Conservation (phyloP, 2,888 invertebrate genomes). For the Drosophila mayaguana region DNA sequence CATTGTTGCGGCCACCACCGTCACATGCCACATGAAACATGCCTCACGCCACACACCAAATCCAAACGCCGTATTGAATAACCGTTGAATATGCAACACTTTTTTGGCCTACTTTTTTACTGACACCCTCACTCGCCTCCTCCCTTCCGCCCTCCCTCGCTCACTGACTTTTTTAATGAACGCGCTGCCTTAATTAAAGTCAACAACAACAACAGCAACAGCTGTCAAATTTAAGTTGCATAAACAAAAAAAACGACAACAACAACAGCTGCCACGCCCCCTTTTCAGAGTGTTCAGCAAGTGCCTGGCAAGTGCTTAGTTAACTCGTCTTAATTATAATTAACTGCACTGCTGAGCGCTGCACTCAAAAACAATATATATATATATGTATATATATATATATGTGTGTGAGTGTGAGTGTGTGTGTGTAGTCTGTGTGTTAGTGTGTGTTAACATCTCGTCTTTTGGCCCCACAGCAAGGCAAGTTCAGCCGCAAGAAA, state of each 20-base stretch:
- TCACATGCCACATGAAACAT: slow-evolving; percentile 8
- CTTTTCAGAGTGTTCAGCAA: slow-evolving; percentile 22
- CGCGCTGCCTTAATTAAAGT: slow-evolving; percentile 65
- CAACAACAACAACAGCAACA: slow-evolving; percentile 34
- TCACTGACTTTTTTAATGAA: slow-evolving; percentile 66
- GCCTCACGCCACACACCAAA: slow-evolving; percentile 28
- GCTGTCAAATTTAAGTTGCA: slow-evolving; percentile 60
- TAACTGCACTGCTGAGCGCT: slow-evolving; percentile 80
- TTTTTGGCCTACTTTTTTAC: slow-evolving; percentile 69
- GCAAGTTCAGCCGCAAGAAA: slow-evolving; percentile 77
- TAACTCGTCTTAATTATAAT: slow-evolving; percentile 84
- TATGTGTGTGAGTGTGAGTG: slow-evolving; percentile 12
- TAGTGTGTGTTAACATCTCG: slow-evolving; percentile 18
- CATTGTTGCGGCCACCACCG: slow-evolving; percentile 49
- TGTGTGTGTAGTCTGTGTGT: slow-evolving; percentile 6
- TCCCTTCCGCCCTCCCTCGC: neutral
- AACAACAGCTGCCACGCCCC: neutral
- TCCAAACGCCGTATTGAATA: slow-evolving; percentile 65
- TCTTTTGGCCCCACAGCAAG: slow-evolving; percentile 29
- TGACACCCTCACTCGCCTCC: neutral
- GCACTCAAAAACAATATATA: slow-evolving; percentile 12
- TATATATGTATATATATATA: neutral
- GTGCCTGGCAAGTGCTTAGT: slow-evolving; percentile 76
- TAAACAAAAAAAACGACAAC: slow-evolving; percentile 8
- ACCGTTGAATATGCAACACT: slow-evolving; percentile 76